phyloP scores from a whole-genome alignment of 2,113 vertebrate species.

The Acrocephalus arundinaceus region DNA sequence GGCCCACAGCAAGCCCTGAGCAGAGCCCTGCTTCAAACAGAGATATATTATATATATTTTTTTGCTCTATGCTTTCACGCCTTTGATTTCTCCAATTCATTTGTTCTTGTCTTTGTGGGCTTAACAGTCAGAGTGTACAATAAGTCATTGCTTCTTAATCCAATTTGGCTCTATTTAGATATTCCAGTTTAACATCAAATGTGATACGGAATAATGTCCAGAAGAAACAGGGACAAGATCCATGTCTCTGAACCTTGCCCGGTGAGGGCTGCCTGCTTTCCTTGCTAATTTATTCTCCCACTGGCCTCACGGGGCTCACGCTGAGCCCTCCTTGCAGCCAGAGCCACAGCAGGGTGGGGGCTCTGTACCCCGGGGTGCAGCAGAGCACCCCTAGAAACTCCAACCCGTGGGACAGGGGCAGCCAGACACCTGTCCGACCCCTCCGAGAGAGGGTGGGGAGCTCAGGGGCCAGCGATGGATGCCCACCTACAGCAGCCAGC shows the following conservation, averaged over 20 bases:
- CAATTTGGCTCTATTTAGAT: slow-evolving; percentile 37
- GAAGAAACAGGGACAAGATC: slow-evolving; percentile 8
- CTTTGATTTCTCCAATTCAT: slow-evolving; percentile 50
- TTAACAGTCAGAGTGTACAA: slow-evolving; percentile 3
- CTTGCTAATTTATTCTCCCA: not conserved
- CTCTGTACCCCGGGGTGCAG: not conserved
- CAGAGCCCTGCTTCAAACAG: not conserved
- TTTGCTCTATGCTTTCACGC: not conserved
- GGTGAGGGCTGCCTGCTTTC: not conserved
- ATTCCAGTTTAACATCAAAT: slow-evolving; percentile 44
- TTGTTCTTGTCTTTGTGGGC: slow-evolving; percentile 48
- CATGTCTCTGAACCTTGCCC: not conserved
- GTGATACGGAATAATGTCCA: not conserved
- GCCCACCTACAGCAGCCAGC: not conserved
- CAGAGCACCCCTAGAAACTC: not conserved
- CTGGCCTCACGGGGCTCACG: fast-evolving
- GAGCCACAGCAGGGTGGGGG: not conserved
- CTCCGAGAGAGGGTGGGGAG: not conserved
- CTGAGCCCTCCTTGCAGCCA: fast-evolving
- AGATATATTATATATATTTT: not conserved
- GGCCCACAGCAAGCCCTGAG: not conserved
- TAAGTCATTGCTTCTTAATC: slow-evolving; percentile 58
- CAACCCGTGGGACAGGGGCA: fast-evolving
- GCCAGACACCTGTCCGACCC: fast-evolving
- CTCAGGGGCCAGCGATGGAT: not conserved